phyloP scores from a whole-genome alignment of 2,113 vertebrate genomes.

The Castor canadensis region DNA sequence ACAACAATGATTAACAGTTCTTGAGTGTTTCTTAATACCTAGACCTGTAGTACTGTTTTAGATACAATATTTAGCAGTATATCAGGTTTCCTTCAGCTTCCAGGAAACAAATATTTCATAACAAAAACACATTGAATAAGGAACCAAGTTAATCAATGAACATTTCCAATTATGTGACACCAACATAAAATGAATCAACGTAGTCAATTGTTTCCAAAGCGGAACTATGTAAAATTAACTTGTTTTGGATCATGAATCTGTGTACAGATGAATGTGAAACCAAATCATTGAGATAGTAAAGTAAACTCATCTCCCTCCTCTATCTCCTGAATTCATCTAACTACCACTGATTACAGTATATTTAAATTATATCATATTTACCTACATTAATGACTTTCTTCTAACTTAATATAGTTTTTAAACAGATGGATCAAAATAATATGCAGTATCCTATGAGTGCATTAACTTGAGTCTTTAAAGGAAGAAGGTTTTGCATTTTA shows the following conservation, averaged over 20 bases:
- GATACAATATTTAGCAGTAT: not conserved
- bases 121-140: not conserved
- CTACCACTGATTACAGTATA: too few relatives aligned
- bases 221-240: not conserved
- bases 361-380: not conserved
- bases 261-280: too few relatives aligned
- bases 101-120: not conserved
- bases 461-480: not conserved
- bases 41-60: not conserved
- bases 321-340: too few relatives aligned
- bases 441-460: too few relatives aligned
- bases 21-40: not conserved
- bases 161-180: not conserved
- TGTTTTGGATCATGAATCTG: not conserved
- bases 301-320: too few relatives aligned
- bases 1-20: not conserved
- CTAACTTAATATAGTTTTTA: not conserved
- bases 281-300: too few relatives aligned
- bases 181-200: not conserved
- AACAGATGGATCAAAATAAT: too few relatives aligned
- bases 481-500: not conserved
- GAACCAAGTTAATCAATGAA: not conserved
- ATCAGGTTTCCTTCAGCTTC: not conserved
- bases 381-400: not conserved
- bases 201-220: not conserved